Conservation (phyloP, 2,888 invertebrate genomes). For the Spodoptera littoralis region DNA sequence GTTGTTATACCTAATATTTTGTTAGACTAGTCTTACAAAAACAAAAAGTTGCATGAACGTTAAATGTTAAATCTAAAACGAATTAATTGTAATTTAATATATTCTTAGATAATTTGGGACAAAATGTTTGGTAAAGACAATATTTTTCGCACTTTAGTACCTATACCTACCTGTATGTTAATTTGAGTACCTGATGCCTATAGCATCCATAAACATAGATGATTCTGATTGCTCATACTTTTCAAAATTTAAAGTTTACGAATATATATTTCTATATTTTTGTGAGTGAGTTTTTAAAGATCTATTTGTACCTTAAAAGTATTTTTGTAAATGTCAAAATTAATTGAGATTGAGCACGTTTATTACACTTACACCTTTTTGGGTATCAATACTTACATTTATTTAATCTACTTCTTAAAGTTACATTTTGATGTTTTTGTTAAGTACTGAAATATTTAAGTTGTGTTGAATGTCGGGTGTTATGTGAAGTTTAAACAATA, state of each 20-base stretch:
- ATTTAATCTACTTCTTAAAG: constrained; percentile 44
- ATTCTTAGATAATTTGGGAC: constrained; percentile 28
- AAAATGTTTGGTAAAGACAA: constrained; percentile 26
- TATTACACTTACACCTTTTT: constrained; percentile 27
- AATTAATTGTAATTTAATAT: constrained; percentile 41
- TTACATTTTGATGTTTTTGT: constrained; percentile 62
- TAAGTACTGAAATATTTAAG: constrained; percentile 72
- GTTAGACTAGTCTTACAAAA: constrained; percentile 69
- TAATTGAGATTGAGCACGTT: constrained; percentile 36
- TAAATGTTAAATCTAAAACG: constrained; percentile 33
- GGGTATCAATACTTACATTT: constrained; percentile 45
- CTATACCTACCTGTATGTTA: constrained; percentile 15
- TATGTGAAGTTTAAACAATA: constrained; percentile 70
- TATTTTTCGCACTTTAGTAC: constrained; percentile 29
- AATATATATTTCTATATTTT: constrained; percentile 5
- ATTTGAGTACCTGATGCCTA: constrained; percentile 33
- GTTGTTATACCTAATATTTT: constrained; percentile 48
- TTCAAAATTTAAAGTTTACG: constrained; percentile 3
- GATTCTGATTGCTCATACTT: constrained; percentile 1
- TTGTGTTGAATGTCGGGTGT: constrained; percentile 68
- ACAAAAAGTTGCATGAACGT: constrained; percentile 38
- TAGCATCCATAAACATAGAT: constrained; percentile 9
- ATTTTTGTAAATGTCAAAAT: background rate
- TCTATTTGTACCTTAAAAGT: background rate
- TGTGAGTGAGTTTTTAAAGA: constrained; percentile 1